Percentiles rank a stretch among this genome's conserved stretches.
Evolutionary conservation across 2,113 vertebrate genomes (phyloP).

Genomic region (human (Homo sapiens)): GRCh38 chr20:55714501-55715000

Average conservation of each 20-base stretch:
- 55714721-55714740: conserved; percentile 67
- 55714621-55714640: neutral
- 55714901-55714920: neutral
- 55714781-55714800: conserved; percentile 73
- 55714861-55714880: conserved; percentile 30
- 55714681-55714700: conserved; percentile 6
- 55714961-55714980: neutral
- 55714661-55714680: neutral
- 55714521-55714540: neutral
- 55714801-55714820: conserved; percentile 32
- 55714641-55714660: neutral
- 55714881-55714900: neutral
- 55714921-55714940: neutral
- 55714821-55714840: conserved; percentile 25
- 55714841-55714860: neutral
- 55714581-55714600: conserved; percentile 1
- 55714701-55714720: conserved; percentile 33
- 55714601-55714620: neutral
- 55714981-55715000: neutral
- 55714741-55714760: conserved; percentile 54
- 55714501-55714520: neutral
- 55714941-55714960: neutral
- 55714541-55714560: neutral
- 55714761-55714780: conserved; percentile 68
- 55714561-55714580: conserved; percentile 31